Conservation (phyloP, 2,113 vertebrate species). For the Apteryx owenii region DNA sequence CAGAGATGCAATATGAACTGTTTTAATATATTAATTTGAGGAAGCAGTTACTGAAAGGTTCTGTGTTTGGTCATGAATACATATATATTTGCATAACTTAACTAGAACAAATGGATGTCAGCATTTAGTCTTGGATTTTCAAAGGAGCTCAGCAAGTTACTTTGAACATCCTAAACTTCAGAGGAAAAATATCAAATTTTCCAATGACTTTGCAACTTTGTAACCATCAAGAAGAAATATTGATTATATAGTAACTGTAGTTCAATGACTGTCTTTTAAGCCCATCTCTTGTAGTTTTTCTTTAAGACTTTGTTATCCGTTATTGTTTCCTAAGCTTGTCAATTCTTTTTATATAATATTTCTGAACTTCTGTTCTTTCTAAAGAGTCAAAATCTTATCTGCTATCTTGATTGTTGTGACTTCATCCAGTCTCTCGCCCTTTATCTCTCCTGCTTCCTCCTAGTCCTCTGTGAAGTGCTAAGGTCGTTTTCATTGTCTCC, state of each 20-base stretch:
- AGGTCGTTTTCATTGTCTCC: not conserved
- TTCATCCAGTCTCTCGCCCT: not conserved
- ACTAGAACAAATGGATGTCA: slow-evolving; percentile 32
- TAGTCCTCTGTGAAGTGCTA: not conserved
- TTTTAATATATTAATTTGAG: slow-evolving; percentile 44
- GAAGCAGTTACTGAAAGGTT: not conserved
- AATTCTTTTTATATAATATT: not conserved
- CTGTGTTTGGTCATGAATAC: not conserved
- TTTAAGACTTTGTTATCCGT: not conserved
- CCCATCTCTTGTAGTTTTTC: not conserved
- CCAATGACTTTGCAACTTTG: not conserved
- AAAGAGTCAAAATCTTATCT: slow-evolving; percentile 16
- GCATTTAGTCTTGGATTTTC: not conserved
- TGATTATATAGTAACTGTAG: not conserved
- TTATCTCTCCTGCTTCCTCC: slow-evolving; percentile 20
- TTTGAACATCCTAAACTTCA: slow-evolving; percentile 9
- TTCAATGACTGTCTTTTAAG: not conserved
- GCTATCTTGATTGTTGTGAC: not conserved
- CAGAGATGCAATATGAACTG: not conserved
- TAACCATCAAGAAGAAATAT: not conserved
- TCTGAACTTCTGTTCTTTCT: not conserved
- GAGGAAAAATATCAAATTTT: not conserved
- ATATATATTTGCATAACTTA: slow-evolving; percentile 16
- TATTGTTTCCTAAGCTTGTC: not conserved
- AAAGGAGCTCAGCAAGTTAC: not conserved